Evolutionary conservation across 2,797 vertebrate species (phyloP).

Genomic region (Periophthalmus magnuspinnatus): DNA sequence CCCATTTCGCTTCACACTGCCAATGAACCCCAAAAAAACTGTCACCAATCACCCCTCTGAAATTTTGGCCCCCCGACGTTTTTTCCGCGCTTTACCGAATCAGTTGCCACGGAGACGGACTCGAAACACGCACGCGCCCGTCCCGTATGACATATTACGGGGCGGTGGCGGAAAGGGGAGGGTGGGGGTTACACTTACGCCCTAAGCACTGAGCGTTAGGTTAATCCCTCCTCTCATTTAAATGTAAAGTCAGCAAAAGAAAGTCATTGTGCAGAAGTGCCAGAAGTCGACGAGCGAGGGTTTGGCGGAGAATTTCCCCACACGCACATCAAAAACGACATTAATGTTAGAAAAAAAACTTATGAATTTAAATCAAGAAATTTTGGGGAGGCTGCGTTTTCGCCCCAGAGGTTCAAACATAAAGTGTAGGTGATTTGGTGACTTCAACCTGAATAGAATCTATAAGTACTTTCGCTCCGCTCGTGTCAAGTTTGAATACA

Average conservation of each 20-base stretch:
- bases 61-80: slow-evolving; percentile 44
- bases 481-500: not conserved
- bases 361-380: slow-evolving; percentile 16
- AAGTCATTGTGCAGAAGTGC: slow-evolving; percentile 53
- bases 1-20: slow-evolving; percentile 27
- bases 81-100: slow-evolving; percentile 42
- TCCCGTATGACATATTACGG: slow-evolving; percentile 26
- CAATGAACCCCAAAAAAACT: slow-evolving; percentile 30
- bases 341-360: not conserved
- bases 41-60: slow-evolving; percentile 24
- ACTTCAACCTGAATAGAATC: slow-evolving; percentile 1
- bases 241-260: slow-evolving; percentile 77
- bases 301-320: not conserved
- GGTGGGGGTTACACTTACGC: slow-evolving; percentile 33
- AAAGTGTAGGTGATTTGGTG: not conserved
- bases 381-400: slow-evolving; percentile 3
- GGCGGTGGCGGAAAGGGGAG: not conserved
- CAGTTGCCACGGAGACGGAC: slow-evolving; percentile 65
- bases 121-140: slow-evolving; percentile 29
- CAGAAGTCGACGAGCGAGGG: slow-evolving; percentile 34
- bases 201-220: slow-evolving; percentile 66
- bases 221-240: slow-evolving; percentile 71
- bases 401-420: not conserved
- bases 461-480: not conserved
- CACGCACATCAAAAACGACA: slow-evolving; percentile 6